Percentiles rank a stretch among this genome's conserved stretches.
Conservation (phyloP, 2,113 vertebrate species). For the Phrynosoma platyrhinos region DNA sequence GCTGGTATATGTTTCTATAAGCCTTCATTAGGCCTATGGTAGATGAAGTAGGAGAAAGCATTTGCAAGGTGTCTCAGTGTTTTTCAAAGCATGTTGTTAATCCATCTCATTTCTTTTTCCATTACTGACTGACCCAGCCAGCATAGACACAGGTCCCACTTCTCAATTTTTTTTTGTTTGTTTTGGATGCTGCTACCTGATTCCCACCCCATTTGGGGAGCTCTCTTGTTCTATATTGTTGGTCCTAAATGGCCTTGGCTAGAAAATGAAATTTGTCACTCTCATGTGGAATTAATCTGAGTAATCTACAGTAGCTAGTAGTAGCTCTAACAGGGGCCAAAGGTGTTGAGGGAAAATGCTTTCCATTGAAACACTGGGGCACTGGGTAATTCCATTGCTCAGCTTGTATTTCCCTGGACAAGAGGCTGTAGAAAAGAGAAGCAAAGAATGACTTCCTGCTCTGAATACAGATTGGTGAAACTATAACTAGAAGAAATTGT, state of each 20-base stretch:
- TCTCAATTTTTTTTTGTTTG: background rate
- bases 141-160: background rate
- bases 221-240: background rate
- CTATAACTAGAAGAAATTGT: background rate
- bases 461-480: background rate
- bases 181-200: background rate
- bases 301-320: background rate
- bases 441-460: background rate
- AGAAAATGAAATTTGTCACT: background rate
- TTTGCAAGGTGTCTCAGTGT: background rate
- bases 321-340: background rate
- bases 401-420: background rate
- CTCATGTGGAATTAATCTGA: conserved; percentile 10
- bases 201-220: conserved; percentile 17
- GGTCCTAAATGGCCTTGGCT: background rate
- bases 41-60: conserved; percentile 52
- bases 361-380: background rate
- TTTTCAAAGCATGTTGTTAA: conserved; percentile 33
- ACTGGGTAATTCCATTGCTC: background rate
- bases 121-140: background rate
- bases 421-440: background rate
- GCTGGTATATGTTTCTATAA: conserved; percentile 51
- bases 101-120: conserved; percentile 12
- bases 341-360: background rate
- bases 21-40: conserved; percentile 41